Evolutionary conservation across 2,888 invertebrate species (phyloP), one percentile per base, ranked within the genome.

Genomic region (Tetragnatha montana): DNA sequence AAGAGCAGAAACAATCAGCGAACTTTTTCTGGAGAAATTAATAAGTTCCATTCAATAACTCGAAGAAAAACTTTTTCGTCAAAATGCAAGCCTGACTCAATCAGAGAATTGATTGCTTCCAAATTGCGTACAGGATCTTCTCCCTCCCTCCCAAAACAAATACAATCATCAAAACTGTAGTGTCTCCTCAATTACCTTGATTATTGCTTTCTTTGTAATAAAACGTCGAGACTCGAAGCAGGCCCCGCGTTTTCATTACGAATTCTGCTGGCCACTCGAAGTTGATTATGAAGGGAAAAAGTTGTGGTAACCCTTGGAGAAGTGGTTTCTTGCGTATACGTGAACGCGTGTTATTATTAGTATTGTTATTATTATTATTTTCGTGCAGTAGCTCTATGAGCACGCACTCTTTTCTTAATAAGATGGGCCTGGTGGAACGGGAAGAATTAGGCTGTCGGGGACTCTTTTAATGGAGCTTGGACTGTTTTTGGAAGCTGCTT

Each of bases 281-380:
- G n/a, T 85, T 78, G 79, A 76, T 81, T 69, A 81, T 81, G 74
- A 81, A 87, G 81, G 75, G 70, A 81, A 87, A 87, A 87, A 69
- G 47, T 87, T 81, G 81, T 81, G 87, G 87, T 87, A 81, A 81
- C 87, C 87, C 87, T 87, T 50, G 21, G 87, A 87, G 75, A 87
- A 87, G 87, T 87, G 81, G 87, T 87, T 81, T 87, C 35, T 4
- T 73, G 73, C 47, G 17, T 81, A 60, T 22, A 14, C 35, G 51
- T 22, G 21, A 79, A 60, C 47, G 75, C 76, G 75, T 73, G 68
- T 76, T 49, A 4, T 35, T 35, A 4, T 76, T 49, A 4, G 1
- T 35, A 4, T 35, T 35, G 22, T 7, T 21, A 49, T 35, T 21
- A 49, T 86, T 86, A 86, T 86, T 86, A 86, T 86, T 86, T 86